These are phyloP conservation scores for Leptodactylus fallax DNA, from an alignment of 2,797 vertebrate species.

Conservation along the genomic window DNA sequence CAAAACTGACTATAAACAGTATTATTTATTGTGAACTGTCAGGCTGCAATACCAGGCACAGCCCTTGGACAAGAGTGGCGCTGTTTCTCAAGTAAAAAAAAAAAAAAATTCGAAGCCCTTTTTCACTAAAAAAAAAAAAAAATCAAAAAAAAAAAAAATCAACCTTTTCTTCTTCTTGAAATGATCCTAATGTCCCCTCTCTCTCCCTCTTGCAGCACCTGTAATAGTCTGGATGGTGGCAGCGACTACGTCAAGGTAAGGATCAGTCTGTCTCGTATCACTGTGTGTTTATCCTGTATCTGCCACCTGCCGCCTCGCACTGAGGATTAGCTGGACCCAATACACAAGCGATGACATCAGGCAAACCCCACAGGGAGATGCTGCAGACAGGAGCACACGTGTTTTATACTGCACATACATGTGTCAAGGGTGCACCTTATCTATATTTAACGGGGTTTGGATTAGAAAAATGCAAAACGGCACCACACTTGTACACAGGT, in stretches of 20 bases:
- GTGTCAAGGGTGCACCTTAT: background rate
- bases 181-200: slow-evolving; percentile 44
- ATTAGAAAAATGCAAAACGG: background rate
- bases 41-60: background rate
- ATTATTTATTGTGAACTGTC: background rate
- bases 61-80: background rate
- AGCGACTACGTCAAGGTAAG: slow-evolving; percentile 82
- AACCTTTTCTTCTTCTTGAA: background rate
- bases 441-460: too few species aligned
- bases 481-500: background rate
- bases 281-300: background rate
- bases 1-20: too few species aligned
- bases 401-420: background rate
- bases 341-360: background rate
- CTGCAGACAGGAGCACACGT: background rate
- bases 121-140: background rate
- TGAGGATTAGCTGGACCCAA: background rate
- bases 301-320: background rate
- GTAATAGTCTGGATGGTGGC: slow-evolving; percentile 69
- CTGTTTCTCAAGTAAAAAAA: background rate
- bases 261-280: background rate
- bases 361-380: background rate
- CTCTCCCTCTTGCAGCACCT: slow-evolving; percentile 71
- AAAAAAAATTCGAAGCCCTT: too few species aligned
- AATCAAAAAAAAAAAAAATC: background rate